Evolutionary conservation across 2,888 invertebrate genomes (phyloP).

Genomic region (Cephonodes hylas): DNA sequence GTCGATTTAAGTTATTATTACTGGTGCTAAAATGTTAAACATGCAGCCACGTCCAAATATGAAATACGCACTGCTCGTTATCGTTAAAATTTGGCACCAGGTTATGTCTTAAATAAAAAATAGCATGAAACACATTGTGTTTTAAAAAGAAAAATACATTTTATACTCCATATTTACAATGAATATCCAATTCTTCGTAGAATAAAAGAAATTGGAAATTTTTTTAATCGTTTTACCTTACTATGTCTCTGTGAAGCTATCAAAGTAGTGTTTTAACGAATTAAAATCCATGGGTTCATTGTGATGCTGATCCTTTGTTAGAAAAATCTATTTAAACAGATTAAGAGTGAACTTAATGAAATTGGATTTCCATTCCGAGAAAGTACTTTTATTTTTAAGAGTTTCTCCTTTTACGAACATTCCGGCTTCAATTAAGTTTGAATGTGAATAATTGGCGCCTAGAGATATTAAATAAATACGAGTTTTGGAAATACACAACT

Average conservation of each 20-base stretch:
- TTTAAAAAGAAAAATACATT: neutral
- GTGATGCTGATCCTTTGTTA: slow-evolving; percentile 20
- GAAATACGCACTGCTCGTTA: neutral
- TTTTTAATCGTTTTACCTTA: no score
- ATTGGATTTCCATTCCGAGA: slow-evolving; percentile 21
- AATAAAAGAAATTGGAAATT: no score
- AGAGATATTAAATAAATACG: neutral
- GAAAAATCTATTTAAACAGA: slow-evolving; percentile 12
- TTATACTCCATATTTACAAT: neutral
- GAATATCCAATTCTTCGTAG: no score
- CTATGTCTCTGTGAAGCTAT: neutral
- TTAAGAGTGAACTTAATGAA: slow-evolving; percentile 22
- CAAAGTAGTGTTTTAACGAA: neutral
- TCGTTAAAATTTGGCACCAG: neutral
- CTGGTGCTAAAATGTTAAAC: neutral
- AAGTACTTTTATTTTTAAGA: slow-evolving; percentile 2
- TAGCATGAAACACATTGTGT: neutral
- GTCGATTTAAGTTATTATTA: no score
- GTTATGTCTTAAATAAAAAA: neutral
- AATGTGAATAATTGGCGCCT: neutral
- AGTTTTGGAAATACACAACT: neutral
- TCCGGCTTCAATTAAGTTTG: neutral
- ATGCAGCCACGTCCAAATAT: neutral
- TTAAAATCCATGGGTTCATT: slow-evolving; percentile 12
- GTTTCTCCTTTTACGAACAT: neutral